Evolutionary conservation across 2,888 invertebrate species (phyloP).

Genomic region (Baccha elongata): DNA sequence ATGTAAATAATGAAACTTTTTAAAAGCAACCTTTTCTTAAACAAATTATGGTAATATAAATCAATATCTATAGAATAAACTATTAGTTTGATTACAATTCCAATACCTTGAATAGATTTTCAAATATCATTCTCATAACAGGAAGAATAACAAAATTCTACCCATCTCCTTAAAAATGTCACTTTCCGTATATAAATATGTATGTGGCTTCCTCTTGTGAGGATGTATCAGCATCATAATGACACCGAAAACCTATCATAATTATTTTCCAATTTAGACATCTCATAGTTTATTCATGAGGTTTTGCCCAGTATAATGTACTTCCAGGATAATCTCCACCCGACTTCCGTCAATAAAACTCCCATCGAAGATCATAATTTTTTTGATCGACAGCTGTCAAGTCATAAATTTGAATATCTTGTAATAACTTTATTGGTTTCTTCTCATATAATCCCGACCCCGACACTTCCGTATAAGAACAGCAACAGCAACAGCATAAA

Average conservation of each 20-base stretch:
- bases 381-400: conserved; percentile 73
- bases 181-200: background rate
- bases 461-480: conserved; percentile 20
- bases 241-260: conserved; percentile 30
- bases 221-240: conserved; percentile 1
- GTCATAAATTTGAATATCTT: conserved; percentile 72
- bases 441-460: conserved; percentile 17
- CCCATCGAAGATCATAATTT: conserved; percentile 64
- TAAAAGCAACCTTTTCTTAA: background rate
- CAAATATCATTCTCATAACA: background rate
- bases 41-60: background rate
- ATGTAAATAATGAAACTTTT: background rate
- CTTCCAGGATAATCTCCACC: conserved; percentile 56
- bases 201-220: background rate
- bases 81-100: background rate
- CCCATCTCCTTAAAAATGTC: conserved; percentile 28
- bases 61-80: background rate
- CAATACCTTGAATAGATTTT: background rate
- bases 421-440: conserved; percentile 59
- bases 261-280: conserved; percentile 69
- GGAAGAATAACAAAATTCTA: background rate
- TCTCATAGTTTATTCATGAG: conserved; percentile 73
- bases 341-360: conserved; percentile 46
- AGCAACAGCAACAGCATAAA: conserved; percentile 4
- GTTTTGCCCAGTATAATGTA: conserved; percentile 25